A percentile compares a stretch with the other conserved stretches of the same genome.
Conservation (phyloP, 1,140 invertebrate genomes). For the Brevipalpus yothersi region DNA sequence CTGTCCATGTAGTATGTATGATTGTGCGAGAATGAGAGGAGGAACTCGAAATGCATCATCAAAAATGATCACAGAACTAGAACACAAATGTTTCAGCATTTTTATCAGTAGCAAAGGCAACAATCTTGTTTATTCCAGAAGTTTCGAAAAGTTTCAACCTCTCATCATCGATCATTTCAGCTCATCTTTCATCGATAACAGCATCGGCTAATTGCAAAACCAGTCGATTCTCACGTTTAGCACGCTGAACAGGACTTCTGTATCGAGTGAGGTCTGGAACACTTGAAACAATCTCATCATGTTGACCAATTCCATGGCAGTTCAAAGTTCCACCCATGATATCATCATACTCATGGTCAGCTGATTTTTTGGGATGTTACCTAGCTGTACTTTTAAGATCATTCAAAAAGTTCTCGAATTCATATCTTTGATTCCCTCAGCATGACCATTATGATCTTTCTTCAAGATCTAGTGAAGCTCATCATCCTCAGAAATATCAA, state of each 20-base stretch:
- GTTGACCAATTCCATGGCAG: neutral
- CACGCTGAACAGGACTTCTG: neutral
- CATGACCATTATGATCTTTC: neutral
- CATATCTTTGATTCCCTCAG: neutral
- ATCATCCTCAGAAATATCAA: too few relatives aligned
- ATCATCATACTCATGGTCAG: neutral
- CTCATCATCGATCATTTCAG: neutral
- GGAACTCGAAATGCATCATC: neutral
- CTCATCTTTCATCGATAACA: neutral
- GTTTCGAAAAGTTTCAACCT: neutral
- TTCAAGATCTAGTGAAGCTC: too few relatives aligned
- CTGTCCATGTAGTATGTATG: neutral
- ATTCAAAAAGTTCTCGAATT: neutral
- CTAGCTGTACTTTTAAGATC: neutral
- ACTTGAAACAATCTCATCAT: neutral
- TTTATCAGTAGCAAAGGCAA: neutral
- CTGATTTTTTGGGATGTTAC: neutral
- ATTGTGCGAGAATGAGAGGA: neutral
- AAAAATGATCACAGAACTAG: neutral
- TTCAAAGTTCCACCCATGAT: neutral
- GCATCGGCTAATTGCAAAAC: neutral
- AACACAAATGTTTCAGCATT: neutral
- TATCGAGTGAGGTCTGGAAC: neutral
- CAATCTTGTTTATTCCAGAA: neutral
- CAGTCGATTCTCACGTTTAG: neutral